Base-by-base conservation (phyloP, 2,797 vertebrate species). In the Agapornis canus region DNA sequence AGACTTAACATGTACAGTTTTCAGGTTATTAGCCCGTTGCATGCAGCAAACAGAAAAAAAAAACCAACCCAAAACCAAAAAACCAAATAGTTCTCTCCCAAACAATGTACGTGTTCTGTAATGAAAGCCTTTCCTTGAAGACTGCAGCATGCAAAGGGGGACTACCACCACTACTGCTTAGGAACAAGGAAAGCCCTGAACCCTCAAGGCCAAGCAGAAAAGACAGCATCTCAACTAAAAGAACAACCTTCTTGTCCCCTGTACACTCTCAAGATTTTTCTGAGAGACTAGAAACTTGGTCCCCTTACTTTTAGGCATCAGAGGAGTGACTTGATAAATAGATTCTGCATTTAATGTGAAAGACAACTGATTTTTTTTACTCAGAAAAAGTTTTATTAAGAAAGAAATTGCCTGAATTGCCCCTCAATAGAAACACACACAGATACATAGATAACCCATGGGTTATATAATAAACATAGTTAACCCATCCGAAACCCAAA, bases 41-140 rank as follows among this genome's bases (percentile, higher is more conserved):
- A 66, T 66, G 39, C 56, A 80, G 47, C 4, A 51, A 68, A 13
- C 27, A 92, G 63, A 82, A 85, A 82, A 68, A 70, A 70, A 65
- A 6, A 35, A 35, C 35, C 7, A 35, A 35, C 35, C n/a, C n/a
- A n/a, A n/a, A n/a, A n/a, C n/a, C n/a, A n/a, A n/a, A n/a, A n/a
- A n/a, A n/a, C 9, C 31, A n/a, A 49, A 43, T 32, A 63, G n/a
- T 63, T 60, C 32, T 78, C 39, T 80, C 45, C 82, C 48, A 42
- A 81, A 68, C n/a, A 63, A 29, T 1, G 0, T 56, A 12, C 4
- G 3, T 59, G 22, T 23, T 69, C 51, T 37, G 21, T 72, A 69
- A 31, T 19, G n/a, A 66, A 69, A 82, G 19, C 13, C 19, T 49
- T 81, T 79, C 32, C 39, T 35, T 78, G 42, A 84, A 49, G 25